Percentiles rank a stretch among this genome's conserved stretches.
Evolutionary conservation across 30 jellyfish, hydroid and myxozoan species (phyloP).

Genomic region (Pseudorhiza aurosa): DNA sequence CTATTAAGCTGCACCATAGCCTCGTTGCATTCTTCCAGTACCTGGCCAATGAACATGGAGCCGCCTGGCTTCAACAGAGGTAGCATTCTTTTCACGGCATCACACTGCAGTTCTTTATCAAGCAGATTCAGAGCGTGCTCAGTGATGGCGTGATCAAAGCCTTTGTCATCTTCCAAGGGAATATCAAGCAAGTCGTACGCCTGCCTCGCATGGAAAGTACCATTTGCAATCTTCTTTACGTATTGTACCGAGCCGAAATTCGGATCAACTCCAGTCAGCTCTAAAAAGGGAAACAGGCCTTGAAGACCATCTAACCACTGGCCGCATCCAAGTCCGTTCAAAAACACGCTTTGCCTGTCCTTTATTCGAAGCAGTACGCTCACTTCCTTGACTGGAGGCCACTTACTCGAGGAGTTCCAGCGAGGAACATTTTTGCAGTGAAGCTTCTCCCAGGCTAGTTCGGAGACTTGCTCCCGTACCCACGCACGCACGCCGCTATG

Average conservation of each 20-base stretch:
- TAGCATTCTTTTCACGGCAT: slow-evolving; percentile 73
- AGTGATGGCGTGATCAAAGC: slow-evolving; percentile 88
- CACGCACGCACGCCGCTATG: slow-evolving; percentile 43
- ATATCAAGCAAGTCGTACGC: slow-evolving; percentile 73
- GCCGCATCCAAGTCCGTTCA: slow-evolving; percentile 93
- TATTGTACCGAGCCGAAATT: slow-evolving; percentile 75
- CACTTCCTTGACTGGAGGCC: slow-evolving; percentile 89
- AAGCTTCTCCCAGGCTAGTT: slow-evolving; percentile 44
- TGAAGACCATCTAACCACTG: slow-evolving; percentile 84
- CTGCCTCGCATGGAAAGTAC: slow-evolving; percentile 73
- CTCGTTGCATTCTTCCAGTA: slow-evolving; percentile 70
- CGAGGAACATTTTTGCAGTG: slow-evolving; percentile 60
- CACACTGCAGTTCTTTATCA: slow-evolving; percentile 75
- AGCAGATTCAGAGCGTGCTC: slow-evolving; percentile 53
- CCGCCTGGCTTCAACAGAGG: slow-evolving; percentile 98
- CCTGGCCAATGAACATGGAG: slow-evolving; percentile 84
- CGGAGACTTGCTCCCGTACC: slow-evolving; percentile 42
- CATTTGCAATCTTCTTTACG: slow-evolving; percentile 66
- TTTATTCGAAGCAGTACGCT: slow-evolving; percentile 62
- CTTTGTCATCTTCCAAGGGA: slow-evolving; percentile 36
- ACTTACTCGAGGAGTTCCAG: slow-evolving; percentile 81
- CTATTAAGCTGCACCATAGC: slow-evolving; percentile 26
- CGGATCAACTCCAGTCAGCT: slow-evolving; percentile 75
- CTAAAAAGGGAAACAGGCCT: slow-evolving; percentile 55
- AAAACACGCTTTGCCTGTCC: slow-evolving; percentile 82